Evolutionary conservation across 2,888 invertebrate genomes (phyloP), one percentile per base, ranked within the genome.

Genomic region (Sinelater perroti): DNA sequence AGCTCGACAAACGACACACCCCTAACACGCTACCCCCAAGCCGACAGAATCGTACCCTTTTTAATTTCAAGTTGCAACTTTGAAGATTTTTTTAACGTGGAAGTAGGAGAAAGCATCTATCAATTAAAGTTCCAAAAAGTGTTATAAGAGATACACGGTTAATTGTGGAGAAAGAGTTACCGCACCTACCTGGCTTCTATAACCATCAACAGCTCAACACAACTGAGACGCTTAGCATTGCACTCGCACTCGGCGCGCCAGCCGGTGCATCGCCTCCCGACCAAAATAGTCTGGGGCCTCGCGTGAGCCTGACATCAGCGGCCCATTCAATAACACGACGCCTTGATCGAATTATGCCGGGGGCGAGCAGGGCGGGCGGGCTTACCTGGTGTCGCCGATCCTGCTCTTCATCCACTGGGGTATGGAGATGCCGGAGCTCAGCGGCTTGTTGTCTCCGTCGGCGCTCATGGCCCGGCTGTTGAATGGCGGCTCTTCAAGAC

Each of bases 401-500:
- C 82, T 87, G 49, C 80, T 83, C 76, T 87, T 89, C 87, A 90
- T 89, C 90, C 90, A 90, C 70, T 86, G 84, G 1, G 89, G 89
- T 60, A 89, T 76, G 40, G 85, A 83, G 63, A 88, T 82, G 67
- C 85, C 87, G 70, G 85, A 83, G 64, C 82, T 82, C 63, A 85
- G 73, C 73, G 85, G 83, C 44, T 85, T 82, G 70, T 85, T 84
- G 70, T 71, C 76, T 58, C 81, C 81, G 61, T 83, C 74, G 38
- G 76, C 73, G n/a, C 24, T 47, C 58, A 58, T 58, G n/a, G n/a
- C n/a, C n/a, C n/a, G n/a, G n/a, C n/a, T n/a, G n/a, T n/a, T n/a
- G n/a, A n/a, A n/a, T n/a, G n/a, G n/a, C n/a, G n/a, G n/a, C n/a
- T n/a, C n/a, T n/a, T n/a, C n/a, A n/a, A n/a, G n/a, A n/a, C n/a